phyloP scores from a whole-genome alignment of 2,113 vertebrate species.

The Machaerirhynchus nigripectus region DNA sequence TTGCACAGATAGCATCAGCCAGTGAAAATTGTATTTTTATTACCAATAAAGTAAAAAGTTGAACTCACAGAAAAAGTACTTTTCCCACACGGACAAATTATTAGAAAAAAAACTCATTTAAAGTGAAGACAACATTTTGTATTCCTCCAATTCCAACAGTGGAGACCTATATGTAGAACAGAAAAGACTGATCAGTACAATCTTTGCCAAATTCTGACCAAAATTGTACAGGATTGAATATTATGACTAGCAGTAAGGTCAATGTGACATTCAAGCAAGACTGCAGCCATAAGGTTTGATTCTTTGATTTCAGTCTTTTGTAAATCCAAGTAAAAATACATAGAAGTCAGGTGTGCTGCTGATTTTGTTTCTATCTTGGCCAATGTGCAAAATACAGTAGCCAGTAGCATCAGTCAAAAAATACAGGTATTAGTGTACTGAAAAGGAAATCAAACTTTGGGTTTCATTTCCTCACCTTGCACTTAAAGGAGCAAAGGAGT shows the following conservation, averaged over 20 bases:
- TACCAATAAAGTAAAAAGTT: not conserved
- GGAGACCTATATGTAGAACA: not conserved
- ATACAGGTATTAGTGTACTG: not conserved
- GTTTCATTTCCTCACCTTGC: not conserved
- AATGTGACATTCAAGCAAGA: not conserved
- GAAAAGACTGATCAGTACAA: not conserved
- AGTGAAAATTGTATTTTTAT: not conserved
- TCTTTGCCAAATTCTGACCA: not conserved
- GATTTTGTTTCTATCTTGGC: not conserved
- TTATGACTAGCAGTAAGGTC: not conserved
- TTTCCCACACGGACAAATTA: not conserved
- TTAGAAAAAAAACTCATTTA: not conserved
- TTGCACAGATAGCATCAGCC: not conserved
- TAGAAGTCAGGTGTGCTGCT: not conserved
- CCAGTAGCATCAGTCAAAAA: not conserved
- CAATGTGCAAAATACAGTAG: not conserved
- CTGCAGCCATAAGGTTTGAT: not conserved
- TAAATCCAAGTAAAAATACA: not conserved
- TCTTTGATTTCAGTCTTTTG: not conserved
- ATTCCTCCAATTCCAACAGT: not conserved
- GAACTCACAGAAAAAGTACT: not conserved
- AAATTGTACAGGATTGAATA: not conserved
- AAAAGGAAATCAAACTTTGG: not conserved
- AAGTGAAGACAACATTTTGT: not conserved
- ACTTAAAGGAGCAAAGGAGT: not conserved